Conservation (phyloP, 1,140 invertebrate species). For the Babylonia areolata region DNA sequence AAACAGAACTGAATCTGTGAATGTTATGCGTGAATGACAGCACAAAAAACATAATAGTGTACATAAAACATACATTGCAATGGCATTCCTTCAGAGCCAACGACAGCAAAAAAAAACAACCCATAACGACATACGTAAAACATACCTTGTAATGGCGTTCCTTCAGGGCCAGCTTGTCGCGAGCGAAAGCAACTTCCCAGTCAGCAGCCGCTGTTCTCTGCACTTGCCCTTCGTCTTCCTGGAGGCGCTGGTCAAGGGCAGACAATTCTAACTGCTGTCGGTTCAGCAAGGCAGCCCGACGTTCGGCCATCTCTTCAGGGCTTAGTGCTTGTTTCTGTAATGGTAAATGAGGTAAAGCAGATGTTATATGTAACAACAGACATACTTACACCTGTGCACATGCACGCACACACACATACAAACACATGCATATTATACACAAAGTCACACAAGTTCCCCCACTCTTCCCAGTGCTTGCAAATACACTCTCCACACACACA, state of each 20-base stretch:
- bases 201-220: constrained; percentile 65
- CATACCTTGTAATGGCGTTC: constrained; percentile 73
- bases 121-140: neutral
- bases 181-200: constrained; percentile 72
- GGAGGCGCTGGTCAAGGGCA: constrained; percentile 61
- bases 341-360: neutral
- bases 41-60: no score
- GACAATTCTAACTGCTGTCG: constrained; percentile 69
- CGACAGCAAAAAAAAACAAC: constrained; percentile 57
- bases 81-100: constrained; percentile 72
- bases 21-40: no score
- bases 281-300: constrained; percentile 66
- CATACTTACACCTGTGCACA: no score
- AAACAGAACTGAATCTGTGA: no score
- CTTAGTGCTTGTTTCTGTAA: constrained; percentile 65
- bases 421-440: no score
- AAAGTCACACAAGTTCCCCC: no score
- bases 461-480: no score
- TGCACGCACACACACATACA: no score
- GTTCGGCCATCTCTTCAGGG: constrained; percentile 67
- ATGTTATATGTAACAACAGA: neutral
- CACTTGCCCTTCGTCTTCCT: constrained; percentile 61
- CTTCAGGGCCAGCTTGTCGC: constrained; percentile 71
- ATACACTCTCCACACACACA: no score
- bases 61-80: constrained; percentile 69